phyloP scores from a whole-genome alignment of 2,888 invertebrate species.

The Stenichneumon culpator region DNA sequence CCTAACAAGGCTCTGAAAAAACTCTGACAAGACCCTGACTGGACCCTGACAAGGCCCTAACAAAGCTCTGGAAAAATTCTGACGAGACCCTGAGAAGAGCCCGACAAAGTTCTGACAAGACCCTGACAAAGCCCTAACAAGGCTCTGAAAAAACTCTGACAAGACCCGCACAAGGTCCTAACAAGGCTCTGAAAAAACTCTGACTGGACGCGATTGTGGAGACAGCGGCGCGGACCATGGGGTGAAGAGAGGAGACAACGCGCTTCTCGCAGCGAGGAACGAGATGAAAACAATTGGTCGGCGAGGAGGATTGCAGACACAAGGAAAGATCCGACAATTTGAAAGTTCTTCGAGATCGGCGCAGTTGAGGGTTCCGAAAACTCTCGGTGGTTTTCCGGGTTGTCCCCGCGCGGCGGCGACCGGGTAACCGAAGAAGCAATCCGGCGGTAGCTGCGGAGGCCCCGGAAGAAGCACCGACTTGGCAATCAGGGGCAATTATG shows the following conservation, averaged over 20 bases:
- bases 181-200: too few species aligned
- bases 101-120: too few species aligned
- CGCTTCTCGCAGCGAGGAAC: too few species aligned
- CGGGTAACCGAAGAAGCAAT: not conserved
- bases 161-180: too few species aligned
- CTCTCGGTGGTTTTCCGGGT: conserved; percentile 31
- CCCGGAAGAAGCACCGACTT: conserved; percentile 3
- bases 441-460: conserved; percentile 2
- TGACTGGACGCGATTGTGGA: too few species aligned
- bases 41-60: too few species aligned
- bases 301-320: not conserved
- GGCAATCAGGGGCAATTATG: conserved; percentile 43
- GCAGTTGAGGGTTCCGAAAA: conserved; percentile 25
- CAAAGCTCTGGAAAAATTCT: too few species aligned
- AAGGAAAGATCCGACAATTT: conserved; percentile 47
- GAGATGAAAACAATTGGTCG: not conserved
- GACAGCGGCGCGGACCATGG: not conserved
- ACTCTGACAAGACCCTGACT: too few species aligned
- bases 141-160: too few species aligned
- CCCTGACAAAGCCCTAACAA: too few species aligned
- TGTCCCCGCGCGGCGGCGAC: conserved; percentile 2
- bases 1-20: too few species aligned
- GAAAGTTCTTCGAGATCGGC: conserved; percentile 43
- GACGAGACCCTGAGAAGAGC: too few species aligned
- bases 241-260: not conserved